A percentile compares a stretch with the other conserved stretches of the same genome.
Evolutionary conservation across 2,888 invertebrate genomes (phyloP).

Genomic region (Tetheella fluctuosa): DNA sequence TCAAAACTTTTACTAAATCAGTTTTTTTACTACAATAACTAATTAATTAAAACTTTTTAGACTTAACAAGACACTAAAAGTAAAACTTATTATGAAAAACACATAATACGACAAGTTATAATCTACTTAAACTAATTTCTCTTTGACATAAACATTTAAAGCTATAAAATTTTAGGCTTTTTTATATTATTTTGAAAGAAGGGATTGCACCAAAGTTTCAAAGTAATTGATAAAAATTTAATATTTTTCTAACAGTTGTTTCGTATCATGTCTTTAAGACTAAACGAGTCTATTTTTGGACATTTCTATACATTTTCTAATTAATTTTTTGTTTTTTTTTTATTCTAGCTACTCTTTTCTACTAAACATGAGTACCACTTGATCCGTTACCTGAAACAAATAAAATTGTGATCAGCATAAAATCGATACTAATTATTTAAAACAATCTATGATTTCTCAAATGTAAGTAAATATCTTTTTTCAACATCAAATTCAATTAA

Average conservation of each 20-base stretch:
- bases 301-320: background rate
- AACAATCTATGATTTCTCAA: too few relatives aligned
- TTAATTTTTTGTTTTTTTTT: slow-evolving; percentile 32
- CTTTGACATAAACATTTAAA: slow-evolving; percentile 79
- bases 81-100: background rate
- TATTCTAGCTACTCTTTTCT: slow-evolving; percentile 30
- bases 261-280: slow-evolving; percentile 21
- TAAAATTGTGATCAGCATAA: slow-evolving; percentile 16
- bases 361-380: slow-evolving; percentile 69
- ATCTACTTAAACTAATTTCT: slow-evolving; percentile 36
- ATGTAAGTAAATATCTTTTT: too few relatives aligned
- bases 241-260: slow-evolving; percentile 20
- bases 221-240: slow-evolving; percentile 25
- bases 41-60: background rate
- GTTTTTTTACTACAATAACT: too few relatives aligned
- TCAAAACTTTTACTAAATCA: too few relatives aligned
- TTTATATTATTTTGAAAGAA: slow-evolving; percentile 31
- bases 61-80: background rate
- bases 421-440: background rate
- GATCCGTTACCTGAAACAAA: slow-evolving; percentile 65
- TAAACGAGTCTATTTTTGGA: slow-evolving; percentile 9
- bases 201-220: slow-evolving; percentile 12
- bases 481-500: too few relatives aligned
- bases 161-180: slow-evolving; percentile 72
- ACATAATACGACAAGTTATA: background rate